Conservation (phyloP, 2,888 invertebrate genomes). For the Drosophila macrospina region DNA sequence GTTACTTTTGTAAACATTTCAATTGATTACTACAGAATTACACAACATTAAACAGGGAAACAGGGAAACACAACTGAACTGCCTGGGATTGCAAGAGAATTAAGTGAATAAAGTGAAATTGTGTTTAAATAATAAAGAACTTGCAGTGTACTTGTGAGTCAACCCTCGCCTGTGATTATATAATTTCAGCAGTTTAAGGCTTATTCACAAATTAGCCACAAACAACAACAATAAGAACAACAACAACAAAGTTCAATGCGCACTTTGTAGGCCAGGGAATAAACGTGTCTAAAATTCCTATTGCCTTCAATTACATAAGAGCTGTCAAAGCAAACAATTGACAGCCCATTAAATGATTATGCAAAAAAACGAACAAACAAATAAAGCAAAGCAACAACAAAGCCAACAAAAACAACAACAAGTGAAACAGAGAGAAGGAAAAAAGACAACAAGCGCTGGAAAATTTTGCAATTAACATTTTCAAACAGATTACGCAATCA, state of each 20-base stretch:
- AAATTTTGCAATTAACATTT: constrained; percentile 71
- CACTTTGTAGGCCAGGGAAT: constrained; percentile 16
- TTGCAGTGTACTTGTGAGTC: not conserved
- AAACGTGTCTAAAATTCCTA: constrained; percentile 19
- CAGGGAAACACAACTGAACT: too few species aligned
- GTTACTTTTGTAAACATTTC: too few species aligned
- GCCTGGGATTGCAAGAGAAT: too few species aligned
- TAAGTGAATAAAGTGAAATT: too few species aligned
- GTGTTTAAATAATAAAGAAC: too few species aligned
- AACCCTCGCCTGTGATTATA: constrained; percentile 5
- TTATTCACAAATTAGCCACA: constrained; percentile 26
- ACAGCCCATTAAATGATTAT: constrained; percentile 59
- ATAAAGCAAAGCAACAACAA: constrained; percentile 5
- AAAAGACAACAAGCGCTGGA: constrained; percentile 18
- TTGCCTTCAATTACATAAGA: constrained; percentile 41
- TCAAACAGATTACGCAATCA: constrained; percentile 73
- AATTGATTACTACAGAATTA: too few species aligned
- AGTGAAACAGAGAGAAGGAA: not conserved
- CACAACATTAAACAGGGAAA: too few species aligned
- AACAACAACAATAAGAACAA: too few species aligned
- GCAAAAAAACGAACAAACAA: constrained; percentile 13
- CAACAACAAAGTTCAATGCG: constrained; percentile 5
- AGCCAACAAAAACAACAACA: not conserved
- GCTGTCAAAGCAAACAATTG: constrained; percentile 66
- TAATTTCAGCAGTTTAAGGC: not conserved